Base-by-base conservation (phyloP, 2,113 vertebrate species). In the Paralichthys olivaceus region DNA sequence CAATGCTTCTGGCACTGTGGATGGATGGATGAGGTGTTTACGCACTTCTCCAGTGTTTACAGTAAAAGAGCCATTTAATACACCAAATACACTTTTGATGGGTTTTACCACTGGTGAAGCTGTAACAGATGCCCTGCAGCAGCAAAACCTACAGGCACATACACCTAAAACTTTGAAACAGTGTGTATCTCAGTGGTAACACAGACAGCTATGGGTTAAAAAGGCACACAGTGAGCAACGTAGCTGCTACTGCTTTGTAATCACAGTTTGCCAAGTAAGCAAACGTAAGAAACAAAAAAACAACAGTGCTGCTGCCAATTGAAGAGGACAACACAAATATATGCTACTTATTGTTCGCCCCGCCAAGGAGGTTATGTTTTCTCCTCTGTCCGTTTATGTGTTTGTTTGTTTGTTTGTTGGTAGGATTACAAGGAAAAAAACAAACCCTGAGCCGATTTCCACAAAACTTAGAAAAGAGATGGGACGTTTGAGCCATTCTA, bases 81-180 rank as follows among this genome's bases (percentile, higher is more conserved):
- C 19, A 63, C 12, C 22, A 53, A 23, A 55, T 28, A 56, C 19
- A 40, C 12, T 13, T 40, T 40, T 13, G 37, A 40, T 3, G 37
- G 45, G 2, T 60, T 0, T 72, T 49, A 34, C 29, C 20, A 14
- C 49, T 67, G 29, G 51, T 56, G 29, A 11, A 67, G 59, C 69
- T 76, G 28, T 45, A 47, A 45, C 34, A 45, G 53, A 71, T 64
- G 23, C n/a, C 34, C 37, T 56, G 67, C 26, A 53, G 58, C 62
- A 60, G 58, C 54, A 58, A 15, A 76, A 58, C 55, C 55, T 26
- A 62, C 72, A 81, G 51, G 32, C 65, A 66, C 59, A 64, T 26
- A 37, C 12, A 80, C 20, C 51, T 56, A 29, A 62, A 62, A 49
- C 56, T 58, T 73, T 40, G 49, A 77, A n/a, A 66, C 60, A 55